These are phyloP conservation scores for Zaprionus tsacasi DNA, from an alignment of 1,140 invertebrate species.

Conservation along the genomic window DNA sequence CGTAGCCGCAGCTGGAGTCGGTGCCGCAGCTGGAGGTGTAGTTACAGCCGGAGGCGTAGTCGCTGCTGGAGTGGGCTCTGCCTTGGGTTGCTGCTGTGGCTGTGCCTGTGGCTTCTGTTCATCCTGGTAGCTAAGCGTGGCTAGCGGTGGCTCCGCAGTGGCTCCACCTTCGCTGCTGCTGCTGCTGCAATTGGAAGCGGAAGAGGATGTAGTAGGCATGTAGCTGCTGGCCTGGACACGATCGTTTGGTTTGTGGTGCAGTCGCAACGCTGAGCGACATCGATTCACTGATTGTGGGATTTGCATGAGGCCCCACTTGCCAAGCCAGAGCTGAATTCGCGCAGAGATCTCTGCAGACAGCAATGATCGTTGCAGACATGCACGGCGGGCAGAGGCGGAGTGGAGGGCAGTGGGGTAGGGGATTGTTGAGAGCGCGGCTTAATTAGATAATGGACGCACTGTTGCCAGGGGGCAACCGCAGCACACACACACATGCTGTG, in stretches of 20 bases:
- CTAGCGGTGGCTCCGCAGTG: constrained; percentile 42
- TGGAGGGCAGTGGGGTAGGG: too few relatives aligned
- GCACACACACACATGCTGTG: constrained; percentile 7
- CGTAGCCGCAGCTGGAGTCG: neutral
- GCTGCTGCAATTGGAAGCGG: constrained; percentile 42
- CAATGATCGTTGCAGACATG: constrained; percentile 1
- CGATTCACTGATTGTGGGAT: constrained; percentile 56
- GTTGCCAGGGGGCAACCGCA: constrained; percentile 26
- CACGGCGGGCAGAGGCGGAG: neutral
- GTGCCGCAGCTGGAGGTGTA: neutral
- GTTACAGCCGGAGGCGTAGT: neutral
- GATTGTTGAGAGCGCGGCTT: constrained; percentile 24
- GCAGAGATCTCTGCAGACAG: constrained; percentile 50
- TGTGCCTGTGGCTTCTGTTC: constrained; percentile 48
- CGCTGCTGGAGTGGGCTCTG: neutral
- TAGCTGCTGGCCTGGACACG: constrained; percentile 16
- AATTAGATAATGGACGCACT: constrained; percentile 71
- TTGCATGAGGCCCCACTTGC: constrained; percentile 33
- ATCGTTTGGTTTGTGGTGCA: constrained; percentile 8
- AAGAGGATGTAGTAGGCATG: constrained; percentile 42
- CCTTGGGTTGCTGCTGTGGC: neutral
- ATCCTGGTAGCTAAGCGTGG: constrained; percentile 69
- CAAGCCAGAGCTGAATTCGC: constrained; percentile 26
- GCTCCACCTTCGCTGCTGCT: constrained; percentile 9
- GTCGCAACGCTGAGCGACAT: constrained; percentile 50